phyloP scores from a whole-genome alignment of 2,888 invertebrate genomes.

The Micropterix aruncella region DNA sequence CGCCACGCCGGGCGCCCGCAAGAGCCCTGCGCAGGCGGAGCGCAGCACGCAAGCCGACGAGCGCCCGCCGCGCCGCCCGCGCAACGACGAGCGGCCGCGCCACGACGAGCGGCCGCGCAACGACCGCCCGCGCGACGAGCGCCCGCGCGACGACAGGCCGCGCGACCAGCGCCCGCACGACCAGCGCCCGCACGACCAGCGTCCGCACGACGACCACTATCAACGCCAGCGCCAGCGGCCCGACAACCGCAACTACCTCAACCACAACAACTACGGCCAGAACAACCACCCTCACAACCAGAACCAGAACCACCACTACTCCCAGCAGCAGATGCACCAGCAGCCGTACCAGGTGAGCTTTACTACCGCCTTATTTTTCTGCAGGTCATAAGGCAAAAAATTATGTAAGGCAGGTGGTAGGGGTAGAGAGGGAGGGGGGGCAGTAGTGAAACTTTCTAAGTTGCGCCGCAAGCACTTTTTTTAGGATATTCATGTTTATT shows the following conservation, averaged over 20 bases:
- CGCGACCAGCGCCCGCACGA: slow-evolving; percentile 22
- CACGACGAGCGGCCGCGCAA: slow-evolving; percentile 16
- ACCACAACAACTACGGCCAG: neutral
- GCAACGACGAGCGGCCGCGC: slow-evolving; percentile 21
- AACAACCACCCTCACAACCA: neutral
- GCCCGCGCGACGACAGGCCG: slow-evolving; percentile 22
- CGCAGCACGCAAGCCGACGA: slow-evolving; percentile 18
- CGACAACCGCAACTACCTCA: neutral
- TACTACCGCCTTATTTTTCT: too few relatives aligned
- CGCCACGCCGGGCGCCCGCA: slow-evolving; percentile 65
- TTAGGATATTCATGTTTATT: too few relatives aligned
- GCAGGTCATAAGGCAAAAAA: too few relatives aligned
- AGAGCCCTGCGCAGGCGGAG: slow-evolving; percentile 40
- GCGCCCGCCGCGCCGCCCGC: slow-evolving; percentile 17
- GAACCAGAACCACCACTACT: neutral
- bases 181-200: slow-evolving; percentile 18
- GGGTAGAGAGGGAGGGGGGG: too few relatives aligned
- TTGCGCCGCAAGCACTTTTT: too few relatives aligned
- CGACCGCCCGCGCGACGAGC: slow-evolving; percentile 14
- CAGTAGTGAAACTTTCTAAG: too few relatives aligned
- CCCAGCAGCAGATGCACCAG: too few relatives aligned
- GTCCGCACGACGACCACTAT: slow-evolving; percentile 14
- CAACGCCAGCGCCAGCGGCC: slow-evolving; percentile 1
- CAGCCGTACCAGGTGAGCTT: too few relatives aligned
- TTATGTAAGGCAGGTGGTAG: too few relatives aligned